Base-by-base conservation (phyloP, 2,797 vertebrate genomes). In the Sylvilagus floridanus region DNA sequence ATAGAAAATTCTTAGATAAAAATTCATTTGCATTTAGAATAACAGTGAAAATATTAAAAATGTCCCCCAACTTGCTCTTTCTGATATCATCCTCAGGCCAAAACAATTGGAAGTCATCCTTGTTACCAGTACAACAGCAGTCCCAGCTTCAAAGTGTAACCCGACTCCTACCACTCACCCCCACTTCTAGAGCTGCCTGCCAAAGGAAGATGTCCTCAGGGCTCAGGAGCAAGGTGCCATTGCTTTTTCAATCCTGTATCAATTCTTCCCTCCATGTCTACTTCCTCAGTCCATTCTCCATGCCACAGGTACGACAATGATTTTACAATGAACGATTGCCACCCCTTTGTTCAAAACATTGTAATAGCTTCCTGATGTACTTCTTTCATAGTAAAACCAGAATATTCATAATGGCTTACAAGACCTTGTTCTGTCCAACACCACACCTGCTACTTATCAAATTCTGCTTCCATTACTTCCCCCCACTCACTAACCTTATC, bases 81-180 rank as follows among this genome's bases (percentile, higher is more conserved):
- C 54, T 50, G 12, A 24, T 7, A 14, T 60, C 30, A 3, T 4
- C 5, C 6, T 21, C 12, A 17, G 3, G 4, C 8, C n/a, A 84
- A 79, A 78, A 26, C n/a, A 42, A 10, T 28, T 7, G 30, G 42
- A 73, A 37, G 50, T n/a, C 21, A 24, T 35, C 35, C 60, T 63
- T 75, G 32, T 88, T 37, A 65, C 37, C 21, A 22, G 3, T 7
- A 47, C 0, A 7, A 4, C 77, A 63, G 37, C 78, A 73, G 28
- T 2, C 32, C n/a, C 30, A 3, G n/a, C 66, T 60, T n/a, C 35
- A 50, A 16, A 65, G 26, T 10, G 4, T 0, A 47, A 4, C 28
- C 24, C 0, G 0, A n/a, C 6, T 12, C 11, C 7, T 16, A 2
- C 17, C n/a, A 22, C 5, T 14, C 22, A 9, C 22, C 2, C 5